Conservation (phyloP, 2,888 invertebrate species). For the Trilocha varians region DNA sequence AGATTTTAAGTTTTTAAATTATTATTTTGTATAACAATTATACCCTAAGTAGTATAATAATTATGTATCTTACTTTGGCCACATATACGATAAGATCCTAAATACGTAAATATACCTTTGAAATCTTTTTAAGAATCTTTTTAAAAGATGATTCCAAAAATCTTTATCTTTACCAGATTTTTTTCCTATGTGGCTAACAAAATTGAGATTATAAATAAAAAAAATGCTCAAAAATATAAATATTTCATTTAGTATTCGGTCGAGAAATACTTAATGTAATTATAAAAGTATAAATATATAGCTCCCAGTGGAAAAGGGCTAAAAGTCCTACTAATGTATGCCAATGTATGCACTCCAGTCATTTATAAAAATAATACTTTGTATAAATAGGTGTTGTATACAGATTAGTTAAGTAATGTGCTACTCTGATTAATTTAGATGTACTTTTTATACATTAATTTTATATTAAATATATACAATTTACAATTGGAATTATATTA, state of each 20-base stretch:
- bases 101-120: too few species aligned
- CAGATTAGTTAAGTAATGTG: conserved; percentile 8
- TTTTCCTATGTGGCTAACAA: too few species aligned
- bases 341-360: conserved; percentile 50
- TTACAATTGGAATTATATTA: conserved; percentile 15
- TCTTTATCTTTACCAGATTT: too few species aligned
- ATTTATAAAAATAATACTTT: conserved; percentile 38
- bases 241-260: too few species aligned
- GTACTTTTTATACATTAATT: conserved; percentile 1
- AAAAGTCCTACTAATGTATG: conserved; percentile 13
- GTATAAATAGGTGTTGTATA: conserved; percentile 28
- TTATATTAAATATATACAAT: conserved; percentile 3
- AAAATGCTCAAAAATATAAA: not conserved
- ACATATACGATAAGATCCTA: too few species aligned
- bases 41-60: too few species aligned
- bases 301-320: conserved; percentile 39
- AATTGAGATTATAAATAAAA: conserved; percentile 7
- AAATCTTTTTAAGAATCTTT: too few species aligned
- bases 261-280: too few species aligned
- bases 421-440: conserved; percentile 2
- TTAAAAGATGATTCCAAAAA: too few species aligned
- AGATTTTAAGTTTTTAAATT: conserved; percentile 30
- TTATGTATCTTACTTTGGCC: too few species aligned
- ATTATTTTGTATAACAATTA: conserved; percentile 22
- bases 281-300: conserved; percentile 14